Conservation (phyloP, 2,113 vertebrate genomes). For the Lagopus leucura region DNA sequence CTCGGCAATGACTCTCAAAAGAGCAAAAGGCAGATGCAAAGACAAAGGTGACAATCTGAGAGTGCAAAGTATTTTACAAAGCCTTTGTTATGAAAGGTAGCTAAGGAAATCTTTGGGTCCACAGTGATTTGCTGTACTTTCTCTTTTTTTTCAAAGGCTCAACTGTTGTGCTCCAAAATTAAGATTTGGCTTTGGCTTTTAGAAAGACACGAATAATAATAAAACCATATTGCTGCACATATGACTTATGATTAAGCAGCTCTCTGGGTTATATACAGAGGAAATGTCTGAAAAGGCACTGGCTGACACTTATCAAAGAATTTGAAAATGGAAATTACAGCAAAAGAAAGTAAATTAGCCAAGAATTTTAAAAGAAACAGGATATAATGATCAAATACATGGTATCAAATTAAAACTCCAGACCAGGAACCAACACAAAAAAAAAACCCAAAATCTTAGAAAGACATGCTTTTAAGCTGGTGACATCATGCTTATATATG, state of each 20-base stretch:
- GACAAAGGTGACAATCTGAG: neutral
- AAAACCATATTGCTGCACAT: constrained; percentile 67
- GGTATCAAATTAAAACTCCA: constrained; percentile 57
- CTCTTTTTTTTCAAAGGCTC: neutral
- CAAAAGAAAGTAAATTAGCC: constrained; percentile 59
- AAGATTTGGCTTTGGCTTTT: constrained; percentile 46
- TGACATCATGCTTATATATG: constrained; percentile 42
- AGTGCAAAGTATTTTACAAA: neutral
- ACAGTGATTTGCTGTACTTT: neutral
- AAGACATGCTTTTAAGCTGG: neutral
- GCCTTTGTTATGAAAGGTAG: neutral
- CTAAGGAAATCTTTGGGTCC: constrained; percentile 6
- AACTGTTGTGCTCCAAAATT: constrained; percentile 53
- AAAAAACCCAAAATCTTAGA: neutral
- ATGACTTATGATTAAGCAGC: constrained; percentile 64
- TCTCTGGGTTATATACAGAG: constrained; percentile 56
- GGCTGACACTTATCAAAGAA: constrained; percentile 67
- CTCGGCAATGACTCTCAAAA: neutral
- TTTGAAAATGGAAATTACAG: constrained; percentile 66
- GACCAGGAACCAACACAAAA: neutral
- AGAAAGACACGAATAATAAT: constrained; percentile 55
- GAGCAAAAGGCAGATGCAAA: constrained; percentile 2
- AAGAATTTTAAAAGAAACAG: constrained; percentile 57
- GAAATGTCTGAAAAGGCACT: constrained; percentile 63
- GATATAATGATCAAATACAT: constrained; percentile 48